A percentile compares a stretch with the other conserved stretches of the same genome.
Evolutionary conservation across 2,888 invertebrate genomes (phyloP).

Genomic region (Chloroclystis v-ata): DNA sequence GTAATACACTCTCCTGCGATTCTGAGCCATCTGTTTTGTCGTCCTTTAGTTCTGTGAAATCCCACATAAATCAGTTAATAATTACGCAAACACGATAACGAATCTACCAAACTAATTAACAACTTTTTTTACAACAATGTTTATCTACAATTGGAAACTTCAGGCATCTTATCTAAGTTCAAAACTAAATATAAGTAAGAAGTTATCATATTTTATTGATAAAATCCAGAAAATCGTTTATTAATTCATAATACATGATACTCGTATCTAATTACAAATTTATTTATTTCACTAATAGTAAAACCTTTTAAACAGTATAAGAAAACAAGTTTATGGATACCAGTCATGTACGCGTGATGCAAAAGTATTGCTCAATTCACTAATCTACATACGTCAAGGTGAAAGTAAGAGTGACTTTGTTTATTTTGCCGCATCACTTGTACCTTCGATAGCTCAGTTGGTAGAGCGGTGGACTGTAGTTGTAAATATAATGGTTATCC

Average conservation of each 20-base stretch:
- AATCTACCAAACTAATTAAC: no score
- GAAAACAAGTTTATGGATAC: background rate
- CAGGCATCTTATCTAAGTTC: no score
- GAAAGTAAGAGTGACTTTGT: conserved; percentile 13
- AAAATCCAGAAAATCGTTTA: no score
- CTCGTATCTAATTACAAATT: no score
- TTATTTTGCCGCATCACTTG: conserved; percentile 1
- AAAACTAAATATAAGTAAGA: no score
- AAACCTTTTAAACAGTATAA: background rate
- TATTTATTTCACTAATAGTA: no score
- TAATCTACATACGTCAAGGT: conserved; percentile 16
- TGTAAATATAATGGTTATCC: conserved; percentile 49
- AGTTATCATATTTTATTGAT: no score
- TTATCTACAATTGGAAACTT: no score
- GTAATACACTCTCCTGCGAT: background rate
- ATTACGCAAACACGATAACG: no score
- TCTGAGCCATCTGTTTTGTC: conserved; percentile 4
- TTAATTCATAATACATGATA: no score
- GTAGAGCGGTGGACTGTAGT: conserved; percentile 79
- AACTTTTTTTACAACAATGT: no score
- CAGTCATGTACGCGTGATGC: background rate
- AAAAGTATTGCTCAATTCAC: conserved; percentile 7
- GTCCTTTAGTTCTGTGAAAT: conserved; percentile 4
- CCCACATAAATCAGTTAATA: no score
- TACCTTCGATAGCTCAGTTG: conserved; percentile 79